These are phyloP conservation scores for Mesoclemmys tuberculata DNA, from an alignment of 2,113 vertebrate genomes.

Conservation along the genomic window DNA sequence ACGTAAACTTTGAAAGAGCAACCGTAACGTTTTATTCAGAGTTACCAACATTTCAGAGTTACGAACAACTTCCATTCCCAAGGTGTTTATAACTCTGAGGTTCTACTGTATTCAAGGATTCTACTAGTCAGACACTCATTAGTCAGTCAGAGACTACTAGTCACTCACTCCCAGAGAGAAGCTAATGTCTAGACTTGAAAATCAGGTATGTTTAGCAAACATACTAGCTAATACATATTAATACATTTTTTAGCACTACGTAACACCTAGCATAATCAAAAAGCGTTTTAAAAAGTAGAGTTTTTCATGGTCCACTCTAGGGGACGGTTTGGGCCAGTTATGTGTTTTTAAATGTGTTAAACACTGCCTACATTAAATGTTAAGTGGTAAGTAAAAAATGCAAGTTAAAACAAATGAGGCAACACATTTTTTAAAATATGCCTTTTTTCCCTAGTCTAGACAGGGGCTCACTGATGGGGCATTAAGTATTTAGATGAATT, in stretches of 20 bases:
- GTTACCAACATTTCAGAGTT: no score
- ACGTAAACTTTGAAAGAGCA: no score
- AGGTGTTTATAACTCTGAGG: no score
- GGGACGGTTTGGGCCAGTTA: background rate
- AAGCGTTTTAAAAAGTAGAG: background rate
- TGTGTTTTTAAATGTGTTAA: background rate
- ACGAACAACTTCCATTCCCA: no score
- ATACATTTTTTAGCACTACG: fast-evolving
- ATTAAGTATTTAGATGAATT: background rate
- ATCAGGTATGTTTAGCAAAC: background rate
- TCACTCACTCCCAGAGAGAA: background rate
- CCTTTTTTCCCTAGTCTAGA: background rate
- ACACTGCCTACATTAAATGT: background rate
- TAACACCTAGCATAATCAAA: background rate
- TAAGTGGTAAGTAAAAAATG: background rate
- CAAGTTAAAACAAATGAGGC: background rate
- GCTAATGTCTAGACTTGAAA: background rate
- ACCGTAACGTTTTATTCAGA: no score
- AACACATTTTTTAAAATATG: background rate
- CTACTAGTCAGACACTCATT: background rate
- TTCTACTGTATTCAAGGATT: background rate
- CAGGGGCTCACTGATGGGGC: background rate
- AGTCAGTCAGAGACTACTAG: no score
- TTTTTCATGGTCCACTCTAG: background rate
- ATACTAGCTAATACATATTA: background rate